Evolutionary conservation across 1,140 invertebrate genomes (phyloP).

Genomic region (Platyscapa corneri): DNA sequence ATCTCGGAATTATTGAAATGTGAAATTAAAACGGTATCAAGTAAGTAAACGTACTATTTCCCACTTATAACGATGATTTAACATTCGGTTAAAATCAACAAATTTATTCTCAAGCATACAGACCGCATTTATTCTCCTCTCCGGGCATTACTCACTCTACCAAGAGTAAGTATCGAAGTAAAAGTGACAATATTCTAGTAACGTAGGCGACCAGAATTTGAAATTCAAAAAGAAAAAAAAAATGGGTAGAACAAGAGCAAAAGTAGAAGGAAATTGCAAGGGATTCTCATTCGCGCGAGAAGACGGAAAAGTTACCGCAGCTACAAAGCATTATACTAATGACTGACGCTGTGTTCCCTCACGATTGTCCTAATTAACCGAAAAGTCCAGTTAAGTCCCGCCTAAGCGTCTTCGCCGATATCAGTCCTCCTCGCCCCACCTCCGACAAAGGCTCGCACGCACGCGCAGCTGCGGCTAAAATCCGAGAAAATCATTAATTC

Average conservation of each 20-base stretch:
- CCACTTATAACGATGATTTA: background rate
- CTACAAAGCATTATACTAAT: background rate
- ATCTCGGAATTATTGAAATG: no score
- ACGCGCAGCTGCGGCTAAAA: constrained; percentile 23
- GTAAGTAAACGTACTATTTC: no score
- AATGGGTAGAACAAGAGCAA: background rate
- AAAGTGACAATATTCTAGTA: background rate
- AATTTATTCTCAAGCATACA: background rate
- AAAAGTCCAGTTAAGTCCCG: constrained; percentile 35
- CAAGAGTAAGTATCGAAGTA: background rate
- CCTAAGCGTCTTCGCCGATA: constrained; percentile 24
- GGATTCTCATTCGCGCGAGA: constrained; percentile 13
- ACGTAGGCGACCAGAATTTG: background rate
- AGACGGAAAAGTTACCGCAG: background rate
- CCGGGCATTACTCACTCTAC: background rate
- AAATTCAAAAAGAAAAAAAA: background rate
- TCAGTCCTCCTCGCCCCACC: background rate
- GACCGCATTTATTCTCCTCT: background rate
- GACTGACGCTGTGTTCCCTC: background rate
- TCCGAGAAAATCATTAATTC: constrained; percentile 53
- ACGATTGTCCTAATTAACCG: constrained; percentile 44
- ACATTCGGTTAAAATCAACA: background rate
- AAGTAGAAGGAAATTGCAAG: background rate
- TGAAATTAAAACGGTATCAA: no score
- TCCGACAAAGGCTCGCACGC: background rate